Evolutionary conservation across 2,888 invertebrate genomes (phyloP).

Genomic region (Timema podura): DNA sequence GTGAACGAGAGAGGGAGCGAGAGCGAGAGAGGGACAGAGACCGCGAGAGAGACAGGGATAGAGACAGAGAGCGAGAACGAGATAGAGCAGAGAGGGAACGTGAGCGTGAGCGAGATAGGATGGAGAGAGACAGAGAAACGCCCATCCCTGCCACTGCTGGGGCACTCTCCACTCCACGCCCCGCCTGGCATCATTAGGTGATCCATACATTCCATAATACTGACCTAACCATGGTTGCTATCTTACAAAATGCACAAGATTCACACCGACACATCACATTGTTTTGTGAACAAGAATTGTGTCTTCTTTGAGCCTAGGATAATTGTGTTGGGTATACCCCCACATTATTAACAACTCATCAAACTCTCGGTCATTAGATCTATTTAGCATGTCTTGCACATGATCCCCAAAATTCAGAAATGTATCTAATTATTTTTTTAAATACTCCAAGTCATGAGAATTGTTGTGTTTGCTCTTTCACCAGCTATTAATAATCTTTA

Average conservation of each 20-base stretch:
- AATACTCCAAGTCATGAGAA: no score
- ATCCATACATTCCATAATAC: neutral
- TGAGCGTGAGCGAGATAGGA: slow-evolving; percentile 20
- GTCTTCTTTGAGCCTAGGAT: no score
- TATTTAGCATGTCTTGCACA: no score
- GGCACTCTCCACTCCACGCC: slow-evolving; percentile 23
- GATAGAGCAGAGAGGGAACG: slow-evolving; percentile 21
- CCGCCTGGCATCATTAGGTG: slow-evolving; percentile 33
- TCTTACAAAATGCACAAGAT: neutral
- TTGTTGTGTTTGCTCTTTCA: no score
- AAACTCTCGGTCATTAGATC: no score
- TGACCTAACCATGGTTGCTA: neutral
- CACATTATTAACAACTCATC: no score
- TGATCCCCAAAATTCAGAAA: no score
- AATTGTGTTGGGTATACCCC: no score
- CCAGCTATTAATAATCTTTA: no score
- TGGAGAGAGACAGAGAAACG: slow-evolving; percentile 22
- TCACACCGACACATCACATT: neutral
- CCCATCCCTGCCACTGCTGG: slow-evolving; percentile 14
- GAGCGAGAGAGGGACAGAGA: slow-evolving; percentile 25
- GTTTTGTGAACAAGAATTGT: no score
- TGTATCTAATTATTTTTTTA: no score
- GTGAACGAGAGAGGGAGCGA: slow-evolving; percentile 21
- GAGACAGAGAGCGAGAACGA: slow-evolving; percentile 19
- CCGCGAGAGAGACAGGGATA: slow-evolving; percentile 12